A percentile compares a stretch with the other conserved stretches of the same genome.
These are phyloP conservation scores for Zeugodacus cucurbitae DNA, from an alignment of 1,140 invertebrate species.

Conservation along the genomic window DNA sequence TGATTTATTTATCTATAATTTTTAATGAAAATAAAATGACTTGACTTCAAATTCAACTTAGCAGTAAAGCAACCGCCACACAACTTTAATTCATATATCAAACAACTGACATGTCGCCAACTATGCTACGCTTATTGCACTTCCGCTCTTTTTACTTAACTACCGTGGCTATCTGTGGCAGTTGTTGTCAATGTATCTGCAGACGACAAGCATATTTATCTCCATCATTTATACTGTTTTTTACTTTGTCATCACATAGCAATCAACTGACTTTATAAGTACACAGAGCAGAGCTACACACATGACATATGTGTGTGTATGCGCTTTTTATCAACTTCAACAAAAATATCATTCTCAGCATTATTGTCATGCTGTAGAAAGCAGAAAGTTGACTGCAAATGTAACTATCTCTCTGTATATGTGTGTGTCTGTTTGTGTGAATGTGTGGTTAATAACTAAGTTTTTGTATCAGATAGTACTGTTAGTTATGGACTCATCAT, in stretches of 20 bases:
- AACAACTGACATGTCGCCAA: not conserved
- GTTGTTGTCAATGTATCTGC: not conserved
- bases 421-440: not conserved
- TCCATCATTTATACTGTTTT: not conserved
- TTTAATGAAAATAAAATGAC: too few relatives aligned
- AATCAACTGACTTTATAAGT: not conserved
- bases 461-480: not conserved
- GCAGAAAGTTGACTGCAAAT: not conserved
- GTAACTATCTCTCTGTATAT: not conserved
- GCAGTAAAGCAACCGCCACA: too few relatives aligned
- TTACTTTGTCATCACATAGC: not conserved
- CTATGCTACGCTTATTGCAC: not conserved
- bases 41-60: too few relatives aligned
- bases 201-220: conserved; percentile 9
- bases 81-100: too few relatives aligned
- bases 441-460: not conserved
- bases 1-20: too few relatives aligned
- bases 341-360: not conserved
- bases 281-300: not conserved
- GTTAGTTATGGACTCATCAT: not conserved
- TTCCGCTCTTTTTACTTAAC: not conserved
- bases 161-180: not conserved
- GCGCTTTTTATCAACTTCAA: not conserved
- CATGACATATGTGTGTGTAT: not conserved
- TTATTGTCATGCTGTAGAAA: not conserved